These are phyloP conservation scores for Melopsittacus undulatus DNA, from an alignment of 2,797 vertebrate genomes.

Conservation along the genomic window DNA sequence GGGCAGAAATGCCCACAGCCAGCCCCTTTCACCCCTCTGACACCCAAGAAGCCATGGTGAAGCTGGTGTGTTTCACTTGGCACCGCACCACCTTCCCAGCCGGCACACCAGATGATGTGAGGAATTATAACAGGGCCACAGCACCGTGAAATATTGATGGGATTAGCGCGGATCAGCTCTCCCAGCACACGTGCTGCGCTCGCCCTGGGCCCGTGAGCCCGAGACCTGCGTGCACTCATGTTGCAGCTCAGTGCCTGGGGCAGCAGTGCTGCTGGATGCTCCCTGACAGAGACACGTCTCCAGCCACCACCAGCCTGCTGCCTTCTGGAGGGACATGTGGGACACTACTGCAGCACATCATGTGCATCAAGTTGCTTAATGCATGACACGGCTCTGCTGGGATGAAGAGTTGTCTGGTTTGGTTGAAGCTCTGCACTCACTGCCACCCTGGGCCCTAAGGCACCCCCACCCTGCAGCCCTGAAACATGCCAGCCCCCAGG, in stretches of 20 bases:
- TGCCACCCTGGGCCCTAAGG: background rate
- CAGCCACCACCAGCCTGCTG: background rate
- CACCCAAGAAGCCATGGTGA: background rate
- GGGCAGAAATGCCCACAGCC: background rate
- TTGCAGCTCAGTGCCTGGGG: background rate
- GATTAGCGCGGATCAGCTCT: slow-evolving; percentile 56
- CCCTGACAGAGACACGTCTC: background rate
- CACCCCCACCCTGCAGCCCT: background rate
- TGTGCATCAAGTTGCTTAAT: background rate
- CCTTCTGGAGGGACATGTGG: background rate
- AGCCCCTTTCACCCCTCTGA: background rate
- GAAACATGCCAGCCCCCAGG: background rate
- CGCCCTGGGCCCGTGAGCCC: background rate
- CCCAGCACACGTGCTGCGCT: background rate
- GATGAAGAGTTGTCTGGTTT: background rate
- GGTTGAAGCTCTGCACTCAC: background rate
- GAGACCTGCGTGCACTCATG: background rate
- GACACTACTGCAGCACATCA: fast-evolving
- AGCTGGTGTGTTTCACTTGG: background rate
- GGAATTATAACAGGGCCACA: slow-evolving; percentile 41
- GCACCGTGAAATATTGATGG: slow-evolving; percentile 62
- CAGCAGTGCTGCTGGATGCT: background rate
- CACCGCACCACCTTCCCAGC: background rate
- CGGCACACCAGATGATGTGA: background rate
- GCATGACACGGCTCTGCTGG: background rate